A percentile compares a stretch with the other conserved stretches of the same genome.
Conservation (phyloP, 2,797 vertebrate species). For the Enteromius trimaculatus region DNA sequence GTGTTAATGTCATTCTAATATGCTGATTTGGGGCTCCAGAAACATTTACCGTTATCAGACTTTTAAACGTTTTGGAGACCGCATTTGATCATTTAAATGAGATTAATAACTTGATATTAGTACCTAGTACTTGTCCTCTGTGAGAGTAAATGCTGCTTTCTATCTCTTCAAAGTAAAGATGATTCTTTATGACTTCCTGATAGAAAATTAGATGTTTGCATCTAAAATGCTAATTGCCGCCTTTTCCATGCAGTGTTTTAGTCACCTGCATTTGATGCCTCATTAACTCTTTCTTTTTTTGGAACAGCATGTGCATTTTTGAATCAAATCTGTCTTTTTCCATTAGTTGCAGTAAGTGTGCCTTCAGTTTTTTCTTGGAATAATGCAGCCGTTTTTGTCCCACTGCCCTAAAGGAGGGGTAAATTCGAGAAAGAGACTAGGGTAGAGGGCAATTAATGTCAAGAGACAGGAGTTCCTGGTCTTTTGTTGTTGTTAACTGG, state of each 20-base stretch:
- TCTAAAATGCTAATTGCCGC: background rate
- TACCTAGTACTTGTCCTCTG: background rate
- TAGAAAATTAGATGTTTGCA: conserved; percentile 11
- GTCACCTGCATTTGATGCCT: conserved; percentile 18
- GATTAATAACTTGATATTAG: background rate
- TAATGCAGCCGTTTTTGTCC: background rate
- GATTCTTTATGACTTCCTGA: background rate
- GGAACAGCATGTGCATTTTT: background rate
- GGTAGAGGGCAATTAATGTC: background rate
- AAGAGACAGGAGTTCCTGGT: background rate
- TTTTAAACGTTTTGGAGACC: no score
- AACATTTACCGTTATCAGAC: no score
- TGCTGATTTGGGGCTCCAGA: no score
- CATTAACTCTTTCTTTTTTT: conserved; percentile 1
- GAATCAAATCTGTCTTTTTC: background rate
- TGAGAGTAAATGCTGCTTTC: background rate
- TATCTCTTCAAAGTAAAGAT: background rate
- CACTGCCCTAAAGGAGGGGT: background rate
- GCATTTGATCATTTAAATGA: background rate
- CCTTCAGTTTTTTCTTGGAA: background rate
- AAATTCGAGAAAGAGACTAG: background rate
- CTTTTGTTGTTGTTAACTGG: conserved; percentile 11
- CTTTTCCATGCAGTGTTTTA: background rate
- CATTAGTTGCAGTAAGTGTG: background rate
- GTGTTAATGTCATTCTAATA: no score